A percentile compares a stretch with the other conserved stretches of the same genome.
Conservation (phyloP, 2,797 vertebrate species). For the Australoheros facetus region DNA sequence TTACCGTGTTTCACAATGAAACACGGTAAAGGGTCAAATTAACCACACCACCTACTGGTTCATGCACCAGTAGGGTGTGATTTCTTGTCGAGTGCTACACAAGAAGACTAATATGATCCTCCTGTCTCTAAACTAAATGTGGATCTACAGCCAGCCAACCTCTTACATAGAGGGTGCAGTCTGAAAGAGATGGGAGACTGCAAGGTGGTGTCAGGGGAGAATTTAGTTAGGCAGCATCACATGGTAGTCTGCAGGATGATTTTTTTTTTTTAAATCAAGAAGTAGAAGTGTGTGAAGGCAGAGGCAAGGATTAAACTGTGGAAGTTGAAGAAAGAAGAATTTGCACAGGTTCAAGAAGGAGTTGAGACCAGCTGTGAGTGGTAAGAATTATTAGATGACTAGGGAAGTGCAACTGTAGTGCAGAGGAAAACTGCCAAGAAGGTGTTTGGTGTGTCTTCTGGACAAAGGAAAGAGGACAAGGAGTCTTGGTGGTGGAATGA, state of each 20-base stretch:
- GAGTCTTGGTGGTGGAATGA: not conserved
- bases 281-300: not conserved
- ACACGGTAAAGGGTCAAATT: not conserved
- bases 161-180: not conserved
- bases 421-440: not conserved
- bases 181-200: not conserved
- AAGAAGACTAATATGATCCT: not conserved
- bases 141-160: not conserved
- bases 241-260: not conserved
- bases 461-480: not conserved
- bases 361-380: not conserved
- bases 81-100: not conserved
- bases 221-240: not conserved
- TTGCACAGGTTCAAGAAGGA: no score
- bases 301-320: not conserved
- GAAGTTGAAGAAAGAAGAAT: not conserved
- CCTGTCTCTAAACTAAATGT: not conserved
- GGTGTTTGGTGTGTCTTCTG: not conserved
- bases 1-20: not conserved
- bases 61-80: not conserved
- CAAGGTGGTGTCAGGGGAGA: not conserved
- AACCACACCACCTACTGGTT: not conserved
- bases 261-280: not conserved
- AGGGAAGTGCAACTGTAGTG: not conserved
- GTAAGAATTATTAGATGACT: not conserved